Base-by-base conservation (phyloP, 2,113 vertebrate genomes). In the Ictalurus punctatus region DNA sequence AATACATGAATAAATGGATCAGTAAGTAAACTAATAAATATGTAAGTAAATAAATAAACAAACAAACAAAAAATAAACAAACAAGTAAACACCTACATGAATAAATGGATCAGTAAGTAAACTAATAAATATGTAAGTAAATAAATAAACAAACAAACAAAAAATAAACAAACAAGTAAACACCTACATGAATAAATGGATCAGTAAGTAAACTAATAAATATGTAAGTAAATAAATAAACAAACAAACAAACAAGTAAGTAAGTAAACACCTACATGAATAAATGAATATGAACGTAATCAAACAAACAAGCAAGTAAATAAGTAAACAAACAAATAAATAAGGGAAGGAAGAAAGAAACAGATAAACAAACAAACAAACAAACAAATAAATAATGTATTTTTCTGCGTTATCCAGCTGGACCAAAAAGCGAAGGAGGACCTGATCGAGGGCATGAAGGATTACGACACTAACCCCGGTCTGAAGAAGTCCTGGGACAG, bases 401-500 rank as follows among this genome's bases (percentile, higher is more conserved):
- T 67, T 40, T 61, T 67, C 34, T 54, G 2, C 61, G 23, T 21
- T 65, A 23, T 71, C 2, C 14, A 97, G 96, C 92, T 97, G 92
- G 96, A 97, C 89, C 92, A 91, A 12, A 95, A 94, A 83, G 96
- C 97, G 0, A 96, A 97, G 80, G 89, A 89, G 21, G 95, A 97
- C 63, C 88, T 97, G 73, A 97, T 93, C 82, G 92, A 95, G 23
- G 96, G 95, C 0, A 96, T 97, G 92, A 93, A 92, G 59, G 89
- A 87, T n/a, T 97, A 97, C 84, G 56, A 81, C 5, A 93, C 73
- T 4, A 94, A 97, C 8, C 34, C 86, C 23, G 94, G 92, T 0
- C 93, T 97, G 79, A 91, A 90, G 65, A 93, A 92, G 34, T 97
- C 96, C 21, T 97, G 97, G 97, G 95, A 97, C 92, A 96, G 93